These are phyloP conservation scores for Plutomurus gul DNA, from an alignment of 1,140 invertebrate species.

Conservation along the genomic window DNA sequence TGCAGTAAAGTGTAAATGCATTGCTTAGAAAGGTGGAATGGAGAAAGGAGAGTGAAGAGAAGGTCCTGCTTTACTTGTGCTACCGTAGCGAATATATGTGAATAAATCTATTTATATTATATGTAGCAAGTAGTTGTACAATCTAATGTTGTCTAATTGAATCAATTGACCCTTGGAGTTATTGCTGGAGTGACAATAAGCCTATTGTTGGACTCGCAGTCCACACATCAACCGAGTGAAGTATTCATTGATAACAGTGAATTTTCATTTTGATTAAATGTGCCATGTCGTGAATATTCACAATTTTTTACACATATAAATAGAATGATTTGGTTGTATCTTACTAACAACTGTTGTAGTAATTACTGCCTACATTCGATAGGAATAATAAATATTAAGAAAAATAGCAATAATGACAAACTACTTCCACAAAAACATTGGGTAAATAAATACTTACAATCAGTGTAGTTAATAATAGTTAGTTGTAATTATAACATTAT, in stretches of 20 bases:
- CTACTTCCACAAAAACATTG: too few species aligned
- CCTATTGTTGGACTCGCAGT: conserved; percentile 8
- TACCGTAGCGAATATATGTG: too few species aligned
- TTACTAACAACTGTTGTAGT: too few species aligned
- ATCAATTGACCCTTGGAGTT: conserved; percentile 26
- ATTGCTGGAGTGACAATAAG: conserved; percentile 28
- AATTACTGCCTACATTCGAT: too few species aligned
- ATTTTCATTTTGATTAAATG: conserved; percentile 15
- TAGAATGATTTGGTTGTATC: too few species aligned
- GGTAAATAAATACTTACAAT: background rate
- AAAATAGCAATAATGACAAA: background rate
- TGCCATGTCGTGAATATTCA: conserved; percentile 26
- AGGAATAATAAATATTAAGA: background rate
- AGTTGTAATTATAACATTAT: background rate
- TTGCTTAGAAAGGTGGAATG: too few species aligned
- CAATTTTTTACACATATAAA: too few species aligned
- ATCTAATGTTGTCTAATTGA: conserved; percentile 23
- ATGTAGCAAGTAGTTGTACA: background rate
- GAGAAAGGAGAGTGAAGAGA: too few species aligned
- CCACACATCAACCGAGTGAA: conserved; percentile 3
- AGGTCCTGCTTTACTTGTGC: too few species aligned
- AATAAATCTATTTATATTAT: too few species aligned
- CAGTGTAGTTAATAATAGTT: background rate
- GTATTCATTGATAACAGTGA: conserved; percentile 5
- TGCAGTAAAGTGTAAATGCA: too few species aligned